Percentiles rank a stretch among this genome's conserved stretches.
These are phyloP conservation scores for Uropsilus gracilis DNA, from an alignment of 2,113 vertebrate species.

Conservation along the genomic window DNA sequence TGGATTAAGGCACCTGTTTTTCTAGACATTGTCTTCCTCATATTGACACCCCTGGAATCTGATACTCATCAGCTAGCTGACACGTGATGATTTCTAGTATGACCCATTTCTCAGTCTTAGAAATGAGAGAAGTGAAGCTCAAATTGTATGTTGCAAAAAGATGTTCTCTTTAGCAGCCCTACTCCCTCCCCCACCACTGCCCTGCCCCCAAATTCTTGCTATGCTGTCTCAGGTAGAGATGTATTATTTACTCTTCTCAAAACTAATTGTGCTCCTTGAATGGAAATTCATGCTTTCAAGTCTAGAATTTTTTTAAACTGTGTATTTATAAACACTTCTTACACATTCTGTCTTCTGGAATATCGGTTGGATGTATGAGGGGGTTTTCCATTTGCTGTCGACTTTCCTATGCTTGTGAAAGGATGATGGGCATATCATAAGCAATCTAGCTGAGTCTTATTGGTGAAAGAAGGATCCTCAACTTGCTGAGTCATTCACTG, in stretches of 20 bases:
- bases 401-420: neutral
- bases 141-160: neutral
- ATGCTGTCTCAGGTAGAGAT: neutral
- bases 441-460: neutral
- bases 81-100: neutral
- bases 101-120: neutral
- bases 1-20: neutral
- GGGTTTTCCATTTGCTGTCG: neutral
- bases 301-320: neutral
- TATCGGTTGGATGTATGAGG: neutral
- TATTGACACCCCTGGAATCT: neutral
- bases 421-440: neutral
- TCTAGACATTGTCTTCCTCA: neutral
- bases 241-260: neutral
- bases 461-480: neutral
- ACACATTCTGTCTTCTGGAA: neutral
- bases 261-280: neutral
- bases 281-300: neutral
- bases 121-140: neutral
- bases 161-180: neutral
- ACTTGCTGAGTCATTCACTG: neutral
- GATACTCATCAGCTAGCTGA: neutral
- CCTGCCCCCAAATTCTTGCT: neutral
- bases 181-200: no score
- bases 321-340: constrained; percentile 1